These are phyloP conservation scores for Mesorhabditis sp. DNA, from an alignment of 2,888 invertebrate genomes.

Conservation along the genomic window DNA sequence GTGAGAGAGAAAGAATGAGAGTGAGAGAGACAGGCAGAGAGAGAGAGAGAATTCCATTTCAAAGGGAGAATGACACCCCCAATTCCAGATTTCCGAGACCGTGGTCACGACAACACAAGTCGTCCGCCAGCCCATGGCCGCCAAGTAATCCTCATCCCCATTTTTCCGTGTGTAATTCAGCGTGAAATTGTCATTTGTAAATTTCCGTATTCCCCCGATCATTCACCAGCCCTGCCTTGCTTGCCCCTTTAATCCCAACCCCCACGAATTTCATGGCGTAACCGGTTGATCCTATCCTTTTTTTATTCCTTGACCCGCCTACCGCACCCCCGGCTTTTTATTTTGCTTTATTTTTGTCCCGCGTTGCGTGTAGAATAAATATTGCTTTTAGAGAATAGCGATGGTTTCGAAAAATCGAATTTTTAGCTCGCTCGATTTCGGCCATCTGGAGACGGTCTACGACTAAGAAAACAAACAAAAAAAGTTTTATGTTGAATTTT, in stretches of 20 bases:
- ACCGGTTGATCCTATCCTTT: too few species aligned
- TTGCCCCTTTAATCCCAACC: neutral
- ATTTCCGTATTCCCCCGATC: constrained; percentile 3
- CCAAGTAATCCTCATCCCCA: neutral
- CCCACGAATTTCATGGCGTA: too few species aligned
- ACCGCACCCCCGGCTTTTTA: neutral
- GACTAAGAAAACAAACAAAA: neutral
- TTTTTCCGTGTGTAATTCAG: too few species aligned
- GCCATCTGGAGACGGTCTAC: neutral
- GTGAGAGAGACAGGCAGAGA: neutral
- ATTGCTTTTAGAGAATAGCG: neutral
- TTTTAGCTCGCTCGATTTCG: neutral
- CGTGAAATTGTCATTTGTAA: neutral
- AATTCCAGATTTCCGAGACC: neutral
- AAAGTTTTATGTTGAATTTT: neutral
- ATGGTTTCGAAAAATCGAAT: neutral
- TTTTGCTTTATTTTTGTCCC: neutral
- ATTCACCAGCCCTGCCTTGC: neutral
- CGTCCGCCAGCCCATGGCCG: neutral
- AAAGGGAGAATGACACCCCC: neutral
- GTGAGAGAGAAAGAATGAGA: neutral
- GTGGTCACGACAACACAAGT: neutral
- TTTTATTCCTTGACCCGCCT: too few species aligned
- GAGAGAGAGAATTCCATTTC: neutral
- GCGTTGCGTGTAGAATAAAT: neutral